Percentiles rank a stretch among this genome's conserved stretches.
phyloP scores from a whole-genome alignment of 64 coral and sea anemone genomes.

The Montipora sp. region DNA sequence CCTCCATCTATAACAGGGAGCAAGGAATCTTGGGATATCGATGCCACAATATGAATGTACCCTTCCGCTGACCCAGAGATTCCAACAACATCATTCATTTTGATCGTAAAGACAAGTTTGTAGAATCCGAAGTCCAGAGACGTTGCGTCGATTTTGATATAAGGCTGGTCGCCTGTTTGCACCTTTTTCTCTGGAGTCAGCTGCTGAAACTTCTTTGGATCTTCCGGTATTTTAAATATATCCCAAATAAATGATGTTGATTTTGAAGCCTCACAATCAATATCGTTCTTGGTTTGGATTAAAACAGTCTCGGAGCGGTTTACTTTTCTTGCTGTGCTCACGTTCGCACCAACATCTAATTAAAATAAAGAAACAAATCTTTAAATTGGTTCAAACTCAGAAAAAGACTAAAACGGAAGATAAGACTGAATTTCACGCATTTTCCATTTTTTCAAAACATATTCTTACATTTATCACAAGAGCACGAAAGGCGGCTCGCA shows the following conservation, averaged over 20 bases:
- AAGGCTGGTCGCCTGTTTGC: neutral
- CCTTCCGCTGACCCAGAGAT: conserved; percentile 25
- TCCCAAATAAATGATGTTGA: conserved; percentile 58
- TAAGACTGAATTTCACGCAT: too few species aligned
- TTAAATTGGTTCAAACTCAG: too few species aligned
- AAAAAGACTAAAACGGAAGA: too few species aligned
- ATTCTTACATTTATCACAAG: too few species aligned
- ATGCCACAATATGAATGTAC: conserved; percentile 45
- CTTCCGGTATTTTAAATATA: conserved; percentile 8
- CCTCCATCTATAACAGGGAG: conserved; percentile 3
- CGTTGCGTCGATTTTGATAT: conserved; percentile 15
- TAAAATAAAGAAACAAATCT: too few species aligned
- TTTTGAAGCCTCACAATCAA: conserved; percentile 66
- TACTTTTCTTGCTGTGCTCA: conserved; percentile 18
- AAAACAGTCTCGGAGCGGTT: conserved; percentile 35
- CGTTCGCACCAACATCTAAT: conserved; percentile 40
- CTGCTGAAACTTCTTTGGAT: neutral
- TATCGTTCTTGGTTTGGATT: conserved; percentile 33
- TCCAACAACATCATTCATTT: conserved; percentile 26
- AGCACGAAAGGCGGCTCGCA: too few species aligned
- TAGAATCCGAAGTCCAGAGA: conserved; percentile 59
- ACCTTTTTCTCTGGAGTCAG: neutral
- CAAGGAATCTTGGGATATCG: conserved; percentile 5
- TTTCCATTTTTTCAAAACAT: too few species aligned
- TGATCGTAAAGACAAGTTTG: conserved; percentile 34